Conservation (phyloP, 1,140 invertebrate genomes). For the Penaeus vannamei region DNA sequence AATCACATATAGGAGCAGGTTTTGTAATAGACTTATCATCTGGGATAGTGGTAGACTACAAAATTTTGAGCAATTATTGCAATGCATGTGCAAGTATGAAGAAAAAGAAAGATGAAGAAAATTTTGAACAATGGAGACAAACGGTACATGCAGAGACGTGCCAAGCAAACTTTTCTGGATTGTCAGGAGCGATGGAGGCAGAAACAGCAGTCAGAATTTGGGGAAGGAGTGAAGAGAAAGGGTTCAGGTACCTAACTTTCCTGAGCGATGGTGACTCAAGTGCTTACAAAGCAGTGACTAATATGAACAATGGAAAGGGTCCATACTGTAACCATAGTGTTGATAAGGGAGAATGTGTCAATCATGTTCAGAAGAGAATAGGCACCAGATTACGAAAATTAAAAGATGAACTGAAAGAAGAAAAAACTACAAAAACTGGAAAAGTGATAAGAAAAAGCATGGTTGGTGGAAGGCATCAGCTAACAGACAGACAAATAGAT, state of each 20-base stretch:
- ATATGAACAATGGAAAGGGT: background rate
- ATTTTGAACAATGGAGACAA: background rate
- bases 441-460: too few relatives aligned
- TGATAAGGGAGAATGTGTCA: constrained; percentile 11
- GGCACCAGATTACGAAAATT: background rate
- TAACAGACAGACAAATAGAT: too few relatives aligned
- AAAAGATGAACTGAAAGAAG: background rate
- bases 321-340: background rate
- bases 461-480: too few relatives aligned
- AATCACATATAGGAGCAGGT: background rate
- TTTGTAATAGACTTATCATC: background rate
- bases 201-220: background rate
- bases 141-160: background rate
- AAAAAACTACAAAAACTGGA: too few relatives aligned
- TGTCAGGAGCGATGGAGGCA: background rate
- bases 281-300: too few relatives aligned
- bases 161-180: background rate
- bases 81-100: background rate
- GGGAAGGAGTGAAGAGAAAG: background rate
- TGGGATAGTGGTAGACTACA: background rate
- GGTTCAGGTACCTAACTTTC: too few relatives aligned
- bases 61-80: background rate
- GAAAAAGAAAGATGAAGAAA: background rate
- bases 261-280: too few relatives aligned
- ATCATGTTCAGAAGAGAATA: constrained; percentile 1